phyloP scores from a whole-genome alignment of 2,888 invertebrate genomes.

The Noctua janthe region DNA sequence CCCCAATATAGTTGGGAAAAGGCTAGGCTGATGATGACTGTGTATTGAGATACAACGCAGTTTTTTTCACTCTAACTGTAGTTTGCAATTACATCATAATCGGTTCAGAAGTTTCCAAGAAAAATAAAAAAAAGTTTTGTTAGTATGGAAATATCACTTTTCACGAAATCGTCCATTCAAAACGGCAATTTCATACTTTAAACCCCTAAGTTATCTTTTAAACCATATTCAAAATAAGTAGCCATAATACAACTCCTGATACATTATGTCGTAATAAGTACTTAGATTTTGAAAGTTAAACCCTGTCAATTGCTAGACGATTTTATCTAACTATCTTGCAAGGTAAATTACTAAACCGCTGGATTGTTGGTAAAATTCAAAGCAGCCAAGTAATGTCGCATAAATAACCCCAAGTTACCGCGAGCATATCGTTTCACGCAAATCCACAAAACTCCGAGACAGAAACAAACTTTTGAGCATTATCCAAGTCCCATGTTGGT shows the following conservation, averaged over 20 bases:
- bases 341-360: slow-evolving; percentile 51
- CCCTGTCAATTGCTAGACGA: slow-evolving; percentile 8
- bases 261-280: not conserved
- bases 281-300: slow-evolving; percentile 25
- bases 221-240: not conserved
- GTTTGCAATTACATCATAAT: too few species aligned
- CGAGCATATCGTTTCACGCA: slow-evolving; percentile 34
- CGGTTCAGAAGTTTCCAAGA: too few species aligned
- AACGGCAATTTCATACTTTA: too few species aligned
- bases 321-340: slow-evolving; percentile 34
- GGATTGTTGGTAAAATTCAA: slow-evolving; percentile 39
- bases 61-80: too few species aligned
- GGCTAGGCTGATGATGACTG: too few species aligned
- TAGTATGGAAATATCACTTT: too few species aligned
- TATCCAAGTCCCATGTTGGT: slow-evolving; percentile 51
- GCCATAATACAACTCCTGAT: not conserved
- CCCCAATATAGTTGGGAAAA: too few species aligned
- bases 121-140: too few species aligned
- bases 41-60: too few species aligned
- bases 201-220: not conserved
- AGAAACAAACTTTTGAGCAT: slow-evolving; percentile 56
- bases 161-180: too few species aligned
- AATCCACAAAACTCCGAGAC: slow-evolving; percentile 49
- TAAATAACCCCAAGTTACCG: slow-evolving; percentile 48
- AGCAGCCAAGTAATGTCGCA: slow-evolving; percentile 39